A percentile compares a stretch with the other conserved stretches of the same genome.
These are phyloP conservation scores for Alexandromys fortis DNA, from an alignment of 2,113 vertebrate genomes.

Conservation along the genomic window DNA sequence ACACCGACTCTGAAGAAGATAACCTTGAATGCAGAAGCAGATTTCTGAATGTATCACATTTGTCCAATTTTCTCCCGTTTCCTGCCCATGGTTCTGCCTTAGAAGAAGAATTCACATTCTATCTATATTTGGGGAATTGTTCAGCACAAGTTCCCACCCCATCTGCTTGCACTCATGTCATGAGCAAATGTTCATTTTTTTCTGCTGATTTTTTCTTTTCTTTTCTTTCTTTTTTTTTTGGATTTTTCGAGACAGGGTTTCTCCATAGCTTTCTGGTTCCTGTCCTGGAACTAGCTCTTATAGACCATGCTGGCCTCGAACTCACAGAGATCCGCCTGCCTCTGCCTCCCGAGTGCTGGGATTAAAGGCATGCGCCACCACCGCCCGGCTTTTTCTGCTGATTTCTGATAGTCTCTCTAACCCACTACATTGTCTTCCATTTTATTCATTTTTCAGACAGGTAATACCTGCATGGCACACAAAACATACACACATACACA, in stretches of 20 bases:
- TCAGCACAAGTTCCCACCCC: slow-evolving; percentile 67
- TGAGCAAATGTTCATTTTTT: slow-evolving; percentile 61
- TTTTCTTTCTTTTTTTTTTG: too few species aligned
- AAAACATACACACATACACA: background rate
- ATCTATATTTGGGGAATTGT: slow-evolving; percentile 70
- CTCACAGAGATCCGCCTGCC: too few species aligned
- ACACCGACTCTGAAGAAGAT: background rate
- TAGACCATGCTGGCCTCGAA: too few species aligned
- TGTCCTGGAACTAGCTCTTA: too few species aligned
- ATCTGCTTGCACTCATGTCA: slow-evolving; percentile 57
- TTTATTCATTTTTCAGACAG: background rate
- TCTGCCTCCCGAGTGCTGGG: too few species aligned
- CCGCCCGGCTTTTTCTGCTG: background rate
- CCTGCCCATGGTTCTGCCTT: background rate
- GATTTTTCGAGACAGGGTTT: too few species aligned
- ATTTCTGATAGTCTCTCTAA: background rate
- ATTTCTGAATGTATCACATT: slow-evolving; percentile 43
- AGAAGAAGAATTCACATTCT: background rate
- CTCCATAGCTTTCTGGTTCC: too few species aligned
- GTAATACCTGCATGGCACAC: background rate
- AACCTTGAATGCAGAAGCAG: slow-evolving; percentile 8
- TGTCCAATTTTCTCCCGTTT: slow-evolving; percentile 50
- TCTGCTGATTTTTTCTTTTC: background rate
- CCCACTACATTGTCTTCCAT: background rate
- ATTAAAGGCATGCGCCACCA: too few species aligned